Evolutionary conservation across 2,888 invertebrate genomes (phyloP), one percentile per base, ranked within the genome.

Genomic region (Dendrolimus houi): DNA sequence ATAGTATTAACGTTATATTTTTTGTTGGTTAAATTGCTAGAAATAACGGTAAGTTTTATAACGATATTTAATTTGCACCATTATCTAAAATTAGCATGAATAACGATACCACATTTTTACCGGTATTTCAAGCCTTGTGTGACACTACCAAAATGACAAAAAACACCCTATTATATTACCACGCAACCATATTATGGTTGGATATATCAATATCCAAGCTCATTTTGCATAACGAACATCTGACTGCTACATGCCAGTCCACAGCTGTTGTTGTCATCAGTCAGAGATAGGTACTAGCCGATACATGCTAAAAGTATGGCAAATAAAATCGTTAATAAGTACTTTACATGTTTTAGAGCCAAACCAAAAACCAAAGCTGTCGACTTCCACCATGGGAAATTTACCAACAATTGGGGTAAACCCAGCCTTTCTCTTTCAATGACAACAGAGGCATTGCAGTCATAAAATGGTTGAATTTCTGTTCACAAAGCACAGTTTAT

Each of bases 171-270:
- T 47, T 10, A 10, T 47, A 47, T 47, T 47, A 47, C 2, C 9
- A 10, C 9, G 9, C 12, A 47, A 47, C 9, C 47, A 47, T 47
- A 10, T 54, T n/a, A 7, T n/a, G n/a, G n/a, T n/a, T n/a, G n/a
- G n/a, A n/a, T n/a, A n/a, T n/a, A n/a, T n/a, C n/a, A n/a, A n/a
- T 60, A 40, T 55, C 55, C 10, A 54, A 52, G 12, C 57, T 59
- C 13, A 55, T 56, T 41, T 57, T 59, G n/a, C 54, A 57, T 1
- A 54, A 55, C 0, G 52, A 52, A 40, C 47, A 54, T 2, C 55
- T 52, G 54, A 10, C 52, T 53, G 14, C 55, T 29, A 55, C 41
- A 57, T 59, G 13, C 55, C 56, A 41, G n/a, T 41, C n/a, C 8
- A 41, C 14, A 6, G 41, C 13, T 59, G 55, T 55, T 42, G 12